A percentile compares a stretch with the other conserved stretches of the same genome.
Conservation (phyloP, 2,797 vertebrate species). For the Lindbergichthys nudifrons region DNA sequence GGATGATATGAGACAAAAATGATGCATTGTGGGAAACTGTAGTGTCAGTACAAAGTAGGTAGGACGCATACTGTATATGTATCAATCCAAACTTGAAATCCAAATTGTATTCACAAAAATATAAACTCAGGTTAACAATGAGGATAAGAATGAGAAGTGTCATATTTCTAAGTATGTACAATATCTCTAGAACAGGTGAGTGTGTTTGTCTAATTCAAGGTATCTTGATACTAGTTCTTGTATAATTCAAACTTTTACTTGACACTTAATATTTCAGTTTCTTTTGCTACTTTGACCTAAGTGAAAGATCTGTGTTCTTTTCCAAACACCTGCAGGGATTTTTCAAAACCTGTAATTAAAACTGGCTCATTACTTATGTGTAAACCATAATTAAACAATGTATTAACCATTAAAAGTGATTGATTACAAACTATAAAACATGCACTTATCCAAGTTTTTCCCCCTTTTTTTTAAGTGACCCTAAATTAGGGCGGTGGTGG, state of each 20-base stretch:
- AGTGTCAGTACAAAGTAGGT: no score
- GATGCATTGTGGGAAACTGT: no score
- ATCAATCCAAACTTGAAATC: no score
- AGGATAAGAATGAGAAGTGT: no score
- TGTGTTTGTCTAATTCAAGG: not conserved
- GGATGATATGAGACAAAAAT: no score
- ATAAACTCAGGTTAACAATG: no score
- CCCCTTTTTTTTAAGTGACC: conserved; percentile 40
- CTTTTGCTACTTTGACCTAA: not conserved
- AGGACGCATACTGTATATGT: no score
- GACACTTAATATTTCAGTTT: not conserved
- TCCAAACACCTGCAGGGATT: not conserved
- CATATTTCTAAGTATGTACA: no score
- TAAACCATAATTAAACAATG: conserved; percentile 15
- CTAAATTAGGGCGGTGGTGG: no score
- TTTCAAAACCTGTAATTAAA: not conserved
- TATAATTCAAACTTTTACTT: not conserved
- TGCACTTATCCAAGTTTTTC: conserved; percentile 1
- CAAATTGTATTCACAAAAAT: no score
- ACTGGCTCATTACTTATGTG: not conserved
- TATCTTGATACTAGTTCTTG: not conserved
- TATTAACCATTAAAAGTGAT: no score
- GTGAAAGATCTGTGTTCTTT: not conserved
- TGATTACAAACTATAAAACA: not conserved
- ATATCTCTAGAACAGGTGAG: no score